Conservation (phyloP, 1,140 invertebrate species). For the Trichogramma pretiosum region DNA sequence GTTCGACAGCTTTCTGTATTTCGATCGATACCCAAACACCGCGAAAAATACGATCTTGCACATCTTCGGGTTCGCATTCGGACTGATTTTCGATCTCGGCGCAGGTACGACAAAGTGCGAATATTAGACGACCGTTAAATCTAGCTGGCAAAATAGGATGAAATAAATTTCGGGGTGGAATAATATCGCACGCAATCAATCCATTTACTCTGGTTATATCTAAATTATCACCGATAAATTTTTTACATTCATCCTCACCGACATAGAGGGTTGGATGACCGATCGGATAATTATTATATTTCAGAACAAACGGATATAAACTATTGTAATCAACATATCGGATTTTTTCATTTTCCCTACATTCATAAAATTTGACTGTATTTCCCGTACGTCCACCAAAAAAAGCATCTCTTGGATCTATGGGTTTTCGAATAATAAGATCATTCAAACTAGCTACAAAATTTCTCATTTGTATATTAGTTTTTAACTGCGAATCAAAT, state of each 20-base stretch:
- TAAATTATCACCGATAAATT: not conserved
- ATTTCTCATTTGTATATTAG: not conserved
- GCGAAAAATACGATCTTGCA: not conserved
- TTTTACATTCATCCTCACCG: no score
- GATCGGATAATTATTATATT: no score
- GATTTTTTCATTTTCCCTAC: no score
- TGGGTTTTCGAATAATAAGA: no score
- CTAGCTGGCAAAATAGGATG: not conserved
- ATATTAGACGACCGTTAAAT: not conserved
- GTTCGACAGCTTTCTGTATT: not conserved
- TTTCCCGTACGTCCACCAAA: not conserved
- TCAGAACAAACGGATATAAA: no score
- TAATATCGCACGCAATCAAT: not conserved
- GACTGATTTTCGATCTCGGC: not conserved
- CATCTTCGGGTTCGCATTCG: not conserved
- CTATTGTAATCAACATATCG: no score
- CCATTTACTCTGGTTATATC: not conserved
- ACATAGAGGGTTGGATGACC: not conserved
- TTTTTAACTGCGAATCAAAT: not conserved
- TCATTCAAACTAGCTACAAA: no score
- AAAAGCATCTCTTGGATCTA: no score
- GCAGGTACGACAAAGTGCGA: not conserved
- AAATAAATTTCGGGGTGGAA: not conserved
- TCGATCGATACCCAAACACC: not conserved
- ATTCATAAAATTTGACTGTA: not conserved